phyloP scores from a whole-genome alignment of 2,888 invertebrate species.

The Aquatica leii region DNA sequence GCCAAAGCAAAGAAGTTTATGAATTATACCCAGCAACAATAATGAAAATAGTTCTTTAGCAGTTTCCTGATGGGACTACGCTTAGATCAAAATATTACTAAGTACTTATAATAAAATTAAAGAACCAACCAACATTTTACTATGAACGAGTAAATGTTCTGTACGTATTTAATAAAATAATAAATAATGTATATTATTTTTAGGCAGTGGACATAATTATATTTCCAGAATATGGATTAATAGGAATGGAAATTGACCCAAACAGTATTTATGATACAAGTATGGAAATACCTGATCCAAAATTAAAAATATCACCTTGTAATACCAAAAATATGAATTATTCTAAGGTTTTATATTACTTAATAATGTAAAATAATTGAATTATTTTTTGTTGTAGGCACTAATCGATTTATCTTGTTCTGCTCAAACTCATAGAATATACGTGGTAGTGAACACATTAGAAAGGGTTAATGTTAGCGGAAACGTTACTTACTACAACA shows the following conservation, averaged over 20 bases:
- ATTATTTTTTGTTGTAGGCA: conserved; percentile 12
- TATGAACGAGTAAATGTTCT: no score
- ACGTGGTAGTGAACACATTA: conserved; percentile 73
- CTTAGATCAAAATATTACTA: no score
- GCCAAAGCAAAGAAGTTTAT: no score
- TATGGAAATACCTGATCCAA: conserved; percentile 6
- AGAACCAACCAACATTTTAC: no score
- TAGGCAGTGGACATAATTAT: conserved; percentile 76
- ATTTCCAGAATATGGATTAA: conserved; percentile 71
- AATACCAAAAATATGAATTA: background rate
- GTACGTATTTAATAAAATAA: no score
- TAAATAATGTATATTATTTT: no score
- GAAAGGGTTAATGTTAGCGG: conserved; percentile 66
- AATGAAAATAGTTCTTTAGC: no score
- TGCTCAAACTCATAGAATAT: conserved; percentile 67
- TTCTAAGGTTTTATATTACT: background rate
- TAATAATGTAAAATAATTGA: background rate
- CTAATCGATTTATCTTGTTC: conserved; percentile 64
- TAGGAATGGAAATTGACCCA: conserved; percentile 20
- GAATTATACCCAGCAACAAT: no score
- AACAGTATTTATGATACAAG: background rate
- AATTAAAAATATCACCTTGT: background rate
- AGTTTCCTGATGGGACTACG: no score
- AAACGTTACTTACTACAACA: conserved; percentile 68
- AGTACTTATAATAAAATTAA: no score